Evolutionary conservation across 2,888 invertebrate species (phyloP).

Genomic region (Mesoligia furuncula): DNA sequence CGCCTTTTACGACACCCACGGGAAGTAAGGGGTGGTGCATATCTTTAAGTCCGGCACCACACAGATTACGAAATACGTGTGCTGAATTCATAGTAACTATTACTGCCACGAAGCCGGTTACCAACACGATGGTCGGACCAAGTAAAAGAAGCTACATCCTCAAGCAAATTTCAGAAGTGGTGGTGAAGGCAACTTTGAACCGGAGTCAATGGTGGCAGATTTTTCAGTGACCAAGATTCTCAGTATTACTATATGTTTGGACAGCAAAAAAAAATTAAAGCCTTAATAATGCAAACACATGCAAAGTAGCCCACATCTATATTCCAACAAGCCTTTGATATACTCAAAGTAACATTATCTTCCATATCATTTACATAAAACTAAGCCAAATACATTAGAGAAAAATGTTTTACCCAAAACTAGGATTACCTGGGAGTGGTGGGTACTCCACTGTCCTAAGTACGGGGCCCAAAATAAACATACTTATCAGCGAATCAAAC

Average conservation of each 20-base stretch:
- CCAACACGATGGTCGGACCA: too few relatives aligned
- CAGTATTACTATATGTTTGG: background rate
- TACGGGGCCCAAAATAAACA: constrained; percentile 66
- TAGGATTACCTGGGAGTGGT: constrained; percentile 67
- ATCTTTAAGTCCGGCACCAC: too few relatives aligned
- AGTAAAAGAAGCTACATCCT: too few relatives aligned
- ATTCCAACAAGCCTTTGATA: constrained; percentile 37
- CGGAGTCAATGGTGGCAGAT: too few relatives aligned
- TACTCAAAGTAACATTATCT: constrained; percentile 39
- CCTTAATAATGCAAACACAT: constrained; percentile 20
- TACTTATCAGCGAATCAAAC: constrained; percentile 65
- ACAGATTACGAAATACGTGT: too few relatives aligned
- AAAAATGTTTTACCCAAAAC: constrained; percentile 60
- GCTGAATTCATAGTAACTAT: too few relatives aligned
- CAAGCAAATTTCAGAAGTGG: too few relatives aligned
- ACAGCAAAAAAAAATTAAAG: background rate
- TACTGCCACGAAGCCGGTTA: too few relatives aligned
- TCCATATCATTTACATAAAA: constrained; percentile 42
- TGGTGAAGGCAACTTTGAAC: too few relatives aligned
- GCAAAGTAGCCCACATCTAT: constrained; percentile 24
- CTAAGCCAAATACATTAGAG: constrained; percentile 42
- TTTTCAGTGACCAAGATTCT: too few relatives aligned
- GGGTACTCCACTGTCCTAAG: constrained; percentile 56
- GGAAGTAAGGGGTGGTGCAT: too few relatives aligned
- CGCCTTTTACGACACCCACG: too few relatives aligned